Percentiles rank a stretch among this genome's conserved stretches.
These are phyloP conservation scores for Mareca penelope DNA, from an alignment of 2,797 vertebrate genomes.

Conservation along the genomic window DNA sequence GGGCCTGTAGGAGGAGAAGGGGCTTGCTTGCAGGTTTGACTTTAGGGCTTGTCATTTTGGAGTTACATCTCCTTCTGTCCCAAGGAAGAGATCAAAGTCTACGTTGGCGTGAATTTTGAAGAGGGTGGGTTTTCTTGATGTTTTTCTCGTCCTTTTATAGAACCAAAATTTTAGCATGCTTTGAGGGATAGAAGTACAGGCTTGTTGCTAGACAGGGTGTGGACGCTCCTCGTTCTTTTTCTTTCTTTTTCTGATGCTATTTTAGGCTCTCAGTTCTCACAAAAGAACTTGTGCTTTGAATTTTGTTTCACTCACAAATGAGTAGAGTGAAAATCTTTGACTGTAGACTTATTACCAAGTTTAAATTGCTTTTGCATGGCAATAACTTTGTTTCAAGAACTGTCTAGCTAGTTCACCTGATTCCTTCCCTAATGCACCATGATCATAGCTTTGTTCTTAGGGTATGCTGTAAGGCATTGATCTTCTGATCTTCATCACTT, in stretches of 20 bases:
- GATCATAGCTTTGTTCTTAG: neutral
- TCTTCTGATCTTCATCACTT: neutral
- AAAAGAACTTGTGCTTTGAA: neutral
- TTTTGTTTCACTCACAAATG: neutral
- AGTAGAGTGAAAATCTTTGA: neutral
- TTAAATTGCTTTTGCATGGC: neutral
- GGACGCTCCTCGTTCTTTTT: neutral
- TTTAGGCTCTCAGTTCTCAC: neutral
- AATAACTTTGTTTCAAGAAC: neutral
- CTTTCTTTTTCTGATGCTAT: constrained; percentile 28
- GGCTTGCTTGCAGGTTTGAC: neutral
- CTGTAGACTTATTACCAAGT: neutral
- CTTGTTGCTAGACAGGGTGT: neutral
- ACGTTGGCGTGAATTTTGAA: neutral
- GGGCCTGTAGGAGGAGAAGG: neutral
- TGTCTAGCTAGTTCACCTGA: neutral
- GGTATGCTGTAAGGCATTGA: neutral
- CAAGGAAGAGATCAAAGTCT: neutral
- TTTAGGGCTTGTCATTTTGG: neutral
- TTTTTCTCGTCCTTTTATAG: neutral
- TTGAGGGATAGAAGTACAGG: neutral
- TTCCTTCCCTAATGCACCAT: neutral
- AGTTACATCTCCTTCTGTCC: neutral
- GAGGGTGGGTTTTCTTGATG: neutral
- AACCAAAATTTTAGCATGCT: neutral